phyloP scores from a whole-genome alignment of 35 echinoderm and acorn worm genomes.

The Anneissia japonica region DNA sequence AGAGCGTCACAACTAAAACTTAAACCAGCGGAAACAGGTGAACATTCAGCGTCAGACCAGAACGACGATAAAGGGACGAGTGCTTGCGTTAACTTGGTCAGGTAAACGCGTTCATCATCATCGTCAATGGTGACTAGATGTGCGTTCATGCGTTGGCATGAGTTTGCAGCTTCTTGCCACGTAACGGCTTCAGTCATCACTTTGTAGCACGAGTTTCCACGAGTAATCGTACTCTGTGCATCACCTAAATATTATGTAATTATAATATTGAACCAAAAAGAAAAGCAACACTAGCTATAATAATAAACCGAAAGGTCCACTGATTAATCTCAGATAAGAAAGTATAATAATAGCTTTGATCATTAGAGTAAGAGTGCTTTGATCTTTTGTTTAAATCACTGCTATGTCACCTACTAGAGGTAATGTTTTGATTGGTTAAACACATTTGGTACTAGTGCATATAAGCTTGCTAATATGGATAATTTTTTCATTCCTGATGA shows the following conservation, averaged over 20 bases:
- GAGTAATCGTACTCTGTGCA: neutral
- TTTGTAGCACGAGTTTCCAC: neutral
- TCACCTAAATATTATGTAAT: neutral
- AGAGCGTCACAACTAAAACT: neutral
- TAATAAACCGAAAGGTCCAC: too few relatives aligned
- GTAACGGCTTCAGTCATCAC: neutral
- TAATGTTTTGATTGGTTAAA: too few relatives aligned
- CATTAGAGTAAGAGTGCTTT: too few relatives aligned
- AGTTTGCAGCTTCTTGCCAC: neutral
- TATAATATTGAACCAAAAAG: too few relatives aligned
- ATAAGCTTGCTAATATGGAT: too few relatives aligned
- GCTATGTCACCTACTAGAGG: too few relatives aligned
- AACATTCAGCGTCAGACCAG: neutral
- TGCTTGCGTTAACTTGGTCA: neutral
- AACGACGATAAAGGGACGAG: neutral
- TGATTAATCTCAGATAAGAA: too few relatives aligned
- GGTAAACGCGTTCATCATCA: neutral
- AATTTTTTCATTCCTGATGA: too few relatives aligned
- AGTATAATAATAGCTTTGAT: too few relatives aligned
- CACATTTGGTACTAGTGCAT: too few relatives aligned
- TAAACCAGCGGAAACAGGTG: neutral
- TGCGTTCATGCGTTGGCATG: neutral
- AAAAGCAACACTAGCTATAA: too few relatives aligned
- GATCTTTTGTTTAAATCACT: too few relatives aligned
- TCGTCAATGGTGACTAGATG: neutral